Evolutionary conservation across 2,888 invertebrate genomes (phyloP).

Genomic region (Eilema depressum): DNA sequence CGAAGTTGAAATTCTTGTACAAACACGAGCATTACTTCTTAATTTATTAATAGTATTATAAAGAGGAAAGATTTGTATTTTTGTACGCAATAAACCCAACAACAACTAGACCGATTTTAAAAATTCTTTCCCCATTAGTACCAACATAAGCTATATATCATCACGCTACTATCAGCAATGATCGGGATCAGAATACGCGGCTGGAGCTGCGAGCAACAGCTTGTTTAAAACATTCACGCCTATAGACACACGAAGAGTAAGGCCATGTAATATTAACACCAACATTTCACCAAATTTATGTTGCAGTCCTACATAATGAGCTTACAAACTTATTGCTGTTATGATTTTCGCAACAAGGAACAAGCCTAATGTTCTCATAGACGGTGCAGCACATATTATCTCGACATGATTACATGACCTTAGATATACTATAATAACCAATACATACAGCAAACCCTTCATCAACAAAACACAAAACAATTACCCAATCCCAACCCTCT

Average conservation of each 20-base stretch:
- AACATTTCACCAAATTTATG: background rate
- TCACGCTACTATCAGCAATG: too few species aligned
- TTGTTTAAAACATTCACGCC: too few species aligned
- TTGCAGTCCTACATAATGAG: background rate
- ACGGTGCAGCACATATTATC: background rate
- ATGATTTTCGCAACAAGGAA: background rate
- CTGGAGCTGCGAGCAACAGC: too few species aligned
- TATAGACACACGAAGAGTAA: background rate
- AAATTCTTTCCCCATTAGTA: too few species aligned
- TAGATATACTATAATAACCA: slow-evolving; percentile 11
- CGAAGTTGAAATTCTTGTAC: background rate
- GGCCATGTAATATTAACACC: background rate
- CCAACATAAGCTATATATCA: too few species aligned
- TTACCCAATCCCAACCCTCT: slow-evolving; percentile 19
- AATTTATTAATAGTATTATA: too few species aligned
- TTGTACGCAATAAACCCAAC: too few species aligned
- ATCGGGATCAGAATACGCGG: too few species aligned
- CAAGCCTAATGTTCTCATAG: background rate
- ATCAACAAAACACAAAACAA: slow-evolving; percentile 27
- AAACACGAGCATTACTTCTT: background rate
- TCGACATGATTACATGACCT: background rate
- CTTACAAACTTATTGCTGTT: too few species aligned
- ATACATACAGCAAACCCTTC: slow-evolving; percentile 13
- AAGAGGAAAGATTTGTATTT: too few species aligned
- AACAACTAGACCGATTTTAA: too few species aligned